Evolutionary conservation across 2,888 invertebrate genomes (phyloP).

Genomic region (Pollenia amentaria): DNA sequence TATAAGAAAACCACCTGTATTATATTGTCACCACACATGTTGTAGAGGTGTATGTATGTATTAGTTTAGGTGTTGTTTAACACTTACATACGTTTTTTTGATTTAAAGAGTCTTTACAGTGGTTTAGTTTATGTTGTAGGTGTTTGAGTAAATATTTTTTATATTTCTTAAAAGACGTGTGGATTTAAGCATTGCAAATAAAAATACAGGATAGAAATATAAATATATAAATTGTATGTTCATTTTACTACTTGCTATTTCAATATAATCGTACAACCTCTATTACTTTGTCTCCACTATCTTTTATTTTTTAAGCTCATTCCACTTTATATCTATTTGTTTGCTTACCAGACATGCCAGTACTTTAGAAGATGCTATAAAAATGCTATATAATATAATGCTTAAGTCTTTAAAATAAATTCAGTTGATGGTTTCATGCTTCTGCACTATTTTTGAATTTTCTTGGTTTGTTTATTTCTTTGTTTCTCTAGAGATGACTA

Average conservation of each 20-base stretch:
- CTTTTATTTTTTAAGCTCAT: conserved; percentile 3
- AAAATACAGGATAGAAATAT: background rate
- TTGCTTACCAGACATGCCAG: background rate
- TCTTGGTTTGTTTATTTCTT: background rate
- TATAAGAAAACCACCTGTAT: conserved; percentile 62
- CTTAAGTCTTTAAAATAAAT: conserved; percentile 68
- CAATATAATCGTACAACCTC: conserved; percentile 25
- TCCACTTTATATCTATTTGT: no score
- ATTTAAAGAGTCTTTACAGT: background rate
- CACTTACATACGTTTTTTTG: background rate
- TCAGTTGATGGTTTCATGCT: conserved; percentile 29
- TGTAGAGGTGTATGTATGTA: background rate
- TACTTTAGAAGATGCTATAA: conserved; percentile 11
- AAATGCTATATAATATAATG: conserved; percentile 54
- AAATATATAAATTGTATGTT: conserved; percentile 1
- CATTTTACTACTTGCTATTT: conserved; percentile 49
- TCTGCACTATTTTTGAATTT: background rate
- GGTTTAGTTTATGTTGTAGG: background rate
- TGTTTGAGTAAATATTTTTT: background rate
- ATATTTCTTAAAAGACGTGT: background rate
- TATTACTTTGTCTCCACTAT: background rate
- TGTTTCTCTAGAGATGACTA: background rate
- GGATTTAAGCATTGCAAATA: background rate
- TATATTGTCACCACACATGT: conserved; percentile 54
- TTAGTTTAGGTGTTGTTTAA: conserved; percentile 3